phyloP scores from a whole-genome alignment of 2,113 vertebrate species.

The Montifringilla adamsi region DNA sequence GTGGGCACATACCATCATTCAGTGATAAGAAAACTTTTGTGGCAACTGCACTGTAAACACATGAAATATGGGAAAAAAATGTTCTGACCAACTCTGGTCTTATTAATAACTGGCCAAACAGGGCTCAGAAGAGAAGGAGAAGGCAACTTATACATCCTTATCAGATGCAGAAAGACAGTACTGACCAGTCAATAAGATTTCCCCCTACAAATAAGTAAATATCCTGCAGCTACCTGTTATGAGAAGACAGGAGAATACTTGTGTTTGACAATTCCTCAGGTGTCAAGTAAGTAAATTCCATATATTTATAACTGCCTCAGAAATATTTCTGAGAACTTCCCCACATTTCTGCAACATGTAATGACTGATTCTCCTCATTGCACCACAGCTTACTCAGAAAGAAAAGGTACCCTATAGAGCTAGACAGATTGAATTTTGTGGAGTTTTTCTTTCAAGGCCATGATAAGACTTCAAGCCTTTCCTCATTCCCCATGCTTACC shows the following conservation, averaged over 20 bases:
- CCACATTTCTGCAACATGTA: background rate
- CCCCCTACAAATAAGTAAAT: background rate
- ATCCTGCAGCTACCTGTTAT: rapidly evolving
- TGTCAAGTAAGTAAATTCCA: background rate
- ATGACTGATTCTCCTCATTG: background rate
- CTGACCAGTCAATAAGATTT: background rate
- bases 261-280: background rate
- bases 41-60: background rate
- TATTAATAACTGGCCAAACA: background rate
- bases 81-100: background rate
- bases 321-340: background rate
- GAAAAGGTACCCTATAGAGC: background rate
- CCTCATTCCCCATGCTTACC: background rate
- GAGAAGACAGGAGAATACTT: background rate
- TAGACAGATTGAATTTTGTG: background rate
- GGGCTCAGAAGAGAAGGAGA: background rate
- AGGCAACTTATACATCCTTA: background rate
- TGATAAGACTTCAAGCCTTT: background rate
- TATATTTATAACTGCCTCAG: background rate
- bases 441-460: background rate
- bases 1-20: background rate
- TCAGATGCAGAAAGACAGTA: background rate
- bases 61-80: background rate
- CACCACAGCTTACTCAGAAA: background rate
- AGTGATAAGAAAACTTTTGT: background rate